A percentile compares a stretch with the other conserved stretches of the same genome.
phyloP scores from a whole-genome alignment of 2,113 vertebrate species.

The Ctenodactylus gundi region DNA sequence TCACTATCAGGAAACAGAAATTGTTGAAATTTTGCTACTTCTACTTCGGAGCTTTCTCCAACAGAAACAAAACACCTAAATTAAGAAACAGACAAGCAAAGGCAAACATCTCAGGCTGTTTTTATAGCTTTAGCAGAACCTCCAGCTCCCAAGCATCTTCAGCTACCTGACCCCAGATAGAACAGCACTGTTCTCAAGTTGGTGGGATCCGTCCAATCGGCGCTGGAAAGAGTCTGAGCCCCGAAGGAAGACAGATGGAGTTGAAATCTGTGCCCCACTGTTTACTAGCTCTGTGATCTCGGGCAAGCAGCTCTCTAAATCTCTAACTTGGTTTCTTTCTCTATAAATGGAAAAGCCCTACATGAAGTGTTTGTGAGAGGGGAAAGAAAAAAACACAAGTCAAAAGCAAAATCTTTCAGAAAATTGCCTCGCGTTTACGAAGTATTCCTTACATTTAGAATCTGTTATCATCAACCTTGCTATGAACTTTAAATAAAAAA shows the following conservation, averaged over 20 bases:
- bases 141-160: background rate
- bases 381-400: background rate
- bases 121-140: background rate
- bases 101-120: background rate
- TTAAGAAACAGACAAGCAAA: background rate
- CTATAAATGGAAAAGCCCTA: background rate
- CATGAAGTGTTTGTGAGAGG: background rate
- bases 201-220: background rate
- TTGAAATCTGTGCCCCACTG: background rate
- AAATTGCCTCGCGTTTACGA: background rate
- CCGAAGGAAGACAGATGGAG: background rate
- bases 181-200: background rate
- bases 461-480: background rate
- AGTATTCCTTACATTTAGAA: background rate
- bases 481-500: background rate
- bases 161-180: background rate
- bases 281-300: background rate
- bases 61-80: background rate
- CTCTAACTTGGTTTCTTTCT: background rate
- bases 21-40: background rate
- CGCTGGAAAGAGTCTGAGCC: background rate
- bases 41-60: background rate
- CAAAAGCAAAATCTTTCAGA: background rate
- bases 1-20: background rate
- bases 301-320: background rate